Percentiles rank a stretch among this genome's conserved stretches.
Conservation (phyloP, 2,888 invertebrate species). For the Herminia tarsipennalis region DNA sequence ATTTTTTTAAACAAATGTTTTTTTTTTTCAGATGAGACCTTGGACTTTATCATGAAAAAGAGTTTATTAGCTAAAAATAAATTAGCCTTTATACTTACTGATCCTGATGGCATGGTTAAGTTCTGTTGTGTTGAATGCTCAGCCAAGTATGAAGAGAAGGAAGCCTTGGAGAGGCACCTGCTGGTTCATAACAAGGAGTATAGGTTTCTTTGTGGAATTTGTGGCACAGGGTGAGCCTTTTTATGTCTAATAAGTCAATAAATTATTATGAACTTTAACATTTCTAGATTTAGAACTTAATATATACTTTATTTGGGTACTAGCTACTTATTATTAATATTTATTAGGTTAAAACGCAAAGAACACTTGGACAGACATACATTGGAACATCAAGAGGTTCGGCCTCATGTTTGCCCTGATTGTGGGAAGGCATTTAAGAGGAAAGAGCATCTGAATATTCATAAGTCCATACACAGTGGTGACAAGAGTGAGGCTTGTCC, state of each 20-base stretch:
- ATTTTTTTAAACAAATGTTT: neutral
- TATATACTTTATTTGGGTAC: too few species aligned
- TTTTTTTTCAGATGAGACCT: slow-evolving; percentile 13
- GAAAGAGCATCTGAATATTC: slow-evolving; percentile 93
- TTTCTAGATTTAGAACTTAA: too few species aligned
- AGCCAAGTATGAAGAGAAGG: slow-evolving; percentile 90
- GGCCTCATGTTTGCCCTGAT: slow-evolving; percentile 90
- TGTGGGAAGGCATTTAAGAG: slow-evolving; percentile 92
- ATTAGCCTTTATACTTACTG: slow-evolving; percentile 89
- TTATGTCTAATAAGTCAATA: too few species aligned
- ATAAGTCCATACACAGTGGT: slow-evolving; percentile 92
- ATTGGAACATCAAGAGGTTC: slow-evolving; percentile 90
- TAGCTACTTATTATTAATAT: too few species aligned
- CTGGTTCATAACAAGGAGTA: slow-evolving; percentile 91
- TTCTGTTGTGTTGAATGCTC: slow-evolving; percentile 92
- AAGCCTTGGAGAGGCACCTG: slow-evolving; percentile 90
- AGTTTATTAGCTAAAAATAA: slow-evolving; percentile 88
- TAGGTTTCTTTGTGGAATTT: slow-evolving; percentile 90
- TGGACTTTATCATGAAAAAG: slow-evolving; percentile 62
- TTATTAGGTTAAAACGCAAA: slow-evolving; percentile 87
- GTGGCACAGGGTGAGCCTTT: slow-evolving; percentile 88
- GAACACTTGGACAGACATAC: slow-evolving; percentile 92
- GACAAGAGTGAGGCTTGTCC: slow-evolving; percentile 91
- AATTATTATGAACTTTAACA: too few species aligned
- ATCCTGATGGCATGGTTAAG: slow-evolving; percentile 87